phyloP scores from a whole-genome alignment of 2,888 invertebrate species.

The Thalpophila matura region DNA sequence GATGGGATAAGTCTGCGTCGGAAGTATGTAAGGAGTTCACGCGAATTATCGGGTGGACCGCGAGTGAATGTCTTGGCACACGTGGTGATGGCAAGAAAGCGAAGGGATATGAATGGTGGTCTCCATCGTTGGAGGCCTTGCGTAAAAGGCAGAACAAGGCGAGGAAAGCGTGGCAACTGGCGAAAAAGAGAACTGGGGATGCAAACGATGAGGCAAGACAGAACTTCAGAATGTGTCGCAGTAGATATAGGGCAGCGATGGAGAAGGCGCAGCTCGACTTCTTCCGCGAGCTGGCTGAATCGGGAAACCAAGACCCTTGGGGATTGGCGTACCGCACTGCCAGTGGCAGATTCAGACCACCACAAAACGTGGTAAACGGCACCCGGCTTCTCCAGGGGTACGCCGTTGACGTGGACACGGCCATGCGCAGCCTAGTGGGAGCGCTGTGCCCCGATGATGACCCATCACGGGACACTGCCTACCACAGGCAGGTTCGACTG shows the following conservation, averaged over 20 bases:
- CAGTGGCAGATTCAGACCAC: constrained; percentile 48
- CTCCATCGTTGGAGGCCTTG: constrained; percentile 9
- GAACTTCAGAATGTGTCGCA: no score
- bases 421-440: constrained; percentile 23
- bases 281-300: constrained; percentile 6
- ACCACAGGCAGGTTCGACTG: constrained; percentile 53
- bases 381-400: constrained; percentile 1
- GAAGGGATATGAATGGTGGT: constrained; percentile 40
- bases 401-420: constrained; percentile 8
- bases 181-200: not conserved
- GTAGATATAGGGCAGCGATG: constrained; percentile 17
- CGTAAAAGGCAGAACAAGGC: not conserved
- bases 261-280: not conserved
- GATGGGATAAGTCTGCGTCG: not conserved
- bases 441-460: constrained; percentile 65
- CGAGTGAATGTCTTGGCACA: not conserved
- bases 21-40: constrained; percentile 3
- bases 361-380: constrained; percentile 47
- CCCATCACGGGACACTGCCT: constrained; percentile 17
- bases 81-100: not conserved
- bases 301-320: constrained; percentile 39
- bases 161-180: constrained; percentile 15
- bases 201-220: not conserved
- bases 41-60: not conserved
- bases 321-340: constrained; percentile 57